Evolutionary conservation across 1,140 invertebrate species (phyloP).

Genomic region (Wasmannia auropunctata): DNA sequence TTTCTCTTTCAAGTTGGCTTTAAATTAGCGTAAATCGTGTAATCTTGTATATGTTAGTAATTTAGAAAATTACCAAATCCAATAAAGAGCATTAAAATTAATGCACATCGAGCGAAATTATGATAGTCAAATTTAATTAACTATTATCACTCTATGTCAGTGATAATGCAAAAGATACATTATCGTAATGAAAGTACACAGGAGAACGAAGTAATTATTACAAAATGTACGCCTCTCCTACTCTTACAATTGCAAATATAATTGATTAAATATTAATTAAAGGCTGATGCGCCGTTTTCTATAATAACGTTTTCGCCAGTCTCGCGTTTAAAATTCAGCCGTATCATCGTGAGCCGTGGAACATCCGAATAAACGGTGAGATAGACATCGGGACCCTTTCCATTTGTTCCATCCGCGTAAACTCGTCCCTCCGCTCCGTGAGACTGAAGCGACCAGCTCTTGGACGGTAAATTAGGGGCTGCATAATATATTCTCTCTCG

Average conservation of each 20-base stretch:
- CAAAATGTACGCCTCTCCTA: neutral
- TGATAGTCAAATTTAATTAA: conserved; percentile 2
- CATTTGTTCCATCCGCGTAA: conserved; percentile 54
- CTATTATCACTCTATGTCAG: neutral
- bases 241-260: neutral
- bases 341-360: neutral
- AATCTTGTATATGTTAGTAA: neutral
- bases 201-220: neutral
- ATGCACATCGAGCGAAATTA: neutral
- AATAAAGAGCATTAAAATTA: neutral
- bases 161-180: neutral
- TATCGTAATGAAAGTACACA: neutral
- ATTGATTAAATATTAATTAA: neutral
- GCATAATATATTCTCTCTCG: conserved; percentile 58
- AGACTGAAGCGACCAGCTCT: conserved; percentile 42
- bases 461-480: conserved; percentile 59
- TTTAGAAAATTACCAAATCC: neutral
- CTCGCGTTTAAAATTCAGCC: neutral
- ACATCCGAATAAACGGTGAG: conserved; percentile 17
- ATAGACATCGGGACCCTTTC: conserved; percentile 17
- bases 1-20: neutral
- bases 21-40: neutral
- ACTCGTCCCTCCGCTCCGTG: conserved; percentile 28
- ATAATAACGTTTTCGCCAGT: neutral
- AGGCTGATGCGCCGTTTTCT: neutral